Base-by-base conservation (phyloP, 2,797 vertebrate genomes). In the Gadopsis bispinosus region DNA sequence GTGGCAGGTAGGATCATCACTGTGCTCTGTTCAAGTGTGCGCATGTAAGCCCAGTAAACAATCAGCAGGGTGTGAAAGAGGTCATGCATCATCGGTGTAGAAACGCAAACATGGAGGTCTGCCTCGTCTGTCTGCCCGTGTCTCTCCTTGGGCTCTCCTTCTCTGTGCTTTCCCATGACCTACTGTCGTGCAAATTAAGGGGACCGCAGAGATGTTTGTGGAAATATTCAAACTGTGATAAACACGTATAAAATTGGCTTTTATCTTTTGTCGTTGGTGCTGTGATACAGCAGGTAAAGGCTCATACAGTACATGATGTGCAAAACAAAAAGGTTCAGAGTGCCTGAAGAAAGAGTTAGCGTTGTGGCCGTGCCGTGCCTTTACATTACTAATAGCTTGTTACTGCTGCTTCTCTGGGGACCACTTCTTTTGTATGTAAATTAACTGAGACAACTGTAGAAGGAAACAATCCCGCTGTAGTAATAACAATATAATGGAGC, bases 1-100 rank as follows among this genome's bases (percentile, higher is more conserved):
- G 89, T 88, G 65, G 75, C 75, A 63, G 78, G 41, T 63, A 75
- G 72, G 73, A 79, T 83, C 80, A 69, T 86, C 62, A 29, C 59
- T 37, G 26, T 26, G 26, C 26, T 26, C 26, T 26, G 77, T 73
- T 83, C 69, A 79, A 82, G 77, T 77, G 82, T 83, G 80, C 86
- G 86, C 84, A 85, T 83, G 85, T 88, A 77, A 80, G 81, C 86
- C 70, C 64, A 47, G 91, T 88, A 88, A 91, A 91, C 90, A 90
- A 87, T 93, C 91, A 93, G 88, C 90, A 83, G 90, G 83, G 83
- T 93, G 92, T 93, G 90, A 94, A 90, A 91, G 87, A 88, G 90
- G 91, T 93, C 91, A 93, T 62, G 84, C 88, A 89, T 93, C 89
- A 87, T 69, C 84, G 86, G 88, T 69, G 83, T 80, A 81, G 80